Percentiles rank a stretch among this genome's conserved stretches.
Evolutionary conservation across 2,888 invertebrate genomes (phyloP).

Genomic region (Xestoiulus laeticollis): DNA sequence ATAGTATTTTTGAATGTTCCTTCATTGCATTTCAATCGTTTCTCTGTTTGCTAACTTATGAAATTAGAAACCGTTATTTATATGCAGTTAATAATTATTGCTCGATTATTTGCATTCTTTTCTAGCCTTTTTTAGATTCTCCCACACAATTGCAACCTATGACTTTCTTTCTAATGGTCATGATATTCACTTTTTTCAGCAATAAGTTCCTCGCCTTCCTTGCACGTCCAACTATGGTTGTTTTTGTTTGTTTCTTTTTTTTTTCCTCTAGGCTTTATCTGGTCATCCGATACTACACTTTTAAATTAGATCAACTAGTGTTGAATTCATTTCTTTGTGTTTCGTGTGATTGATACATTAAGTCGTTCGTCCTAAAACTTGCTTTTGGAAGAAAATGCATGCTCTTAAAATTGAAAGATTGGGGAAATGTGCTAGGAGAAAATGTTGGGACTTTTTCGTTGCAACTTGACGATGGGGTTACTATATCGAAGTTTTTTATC

Average conservation of each 20-base stretch:
- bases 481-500: background rate
- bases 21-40: background rate
- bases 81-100: conserved; percentile 13
- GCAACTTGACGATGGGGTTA: background rate
- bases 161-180: conserved; percentile 13
- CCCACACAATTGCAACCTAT: conserved; percentile 4
- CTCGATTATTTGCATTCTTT: conserved; percentile 13
- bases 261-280: conserved; percentile 24
- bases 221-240: conserved; percentile 31
- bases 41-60: background rate
- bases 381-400: conserved; percentile 1
- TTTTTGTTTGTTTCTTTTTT: conserved; percentile 22
- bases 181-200: conserved; percentile 31
- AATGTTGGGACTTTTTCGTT: background rate
- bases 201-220: conserved; percentile 47
- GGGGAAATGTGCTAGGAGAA: background rate
- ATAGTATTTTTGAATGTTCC: conserved; percentile 1
- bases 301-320: background rate
- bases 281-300: conserved; percentile 10
- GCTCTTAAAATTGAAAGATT: background rate
- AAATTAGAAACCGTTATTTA: background rate
- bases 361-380: conserved; percentile 4
- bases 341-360: background rate
- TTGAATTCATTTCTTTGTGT: conserved; percentile 2
- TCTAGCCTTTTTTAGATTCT: conserved; percentile 1